These are phyloP conservation scores for Benitochromis conjunctus DNA, from an alignment of 2,113 vertebrate species.

Conservation along the genomic window DNA sequence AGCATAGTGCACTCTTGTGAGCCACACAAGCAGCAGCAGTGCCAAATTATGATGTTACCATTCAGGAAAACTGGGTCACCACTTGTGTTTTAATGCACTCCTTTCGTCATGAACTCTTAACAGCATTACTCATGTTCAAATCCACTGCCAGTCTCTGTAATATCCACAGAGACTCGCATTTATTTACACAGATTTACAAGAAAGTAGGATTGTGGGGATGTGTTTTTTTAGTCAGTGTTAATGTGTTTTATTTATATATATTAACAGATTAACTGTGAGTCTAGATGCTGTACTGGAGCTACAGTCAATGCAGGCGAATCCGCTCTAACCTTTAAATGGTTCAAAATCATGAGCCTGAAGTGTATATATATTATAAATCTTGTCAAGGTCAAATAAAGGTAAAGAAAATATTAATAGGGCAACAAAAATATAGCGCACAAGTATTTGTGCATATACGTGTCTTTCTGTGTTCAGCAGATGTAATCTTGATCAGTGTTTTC, in stretches of 20 bases:
- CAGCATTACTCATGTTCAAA: constrained; percentile 26
- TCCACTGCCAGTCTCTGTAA: constrained; percentile 3
- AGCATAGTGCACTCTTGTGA: background rate
- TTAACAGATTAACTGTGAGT: background rate
- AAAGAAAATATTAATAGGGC: background rate
- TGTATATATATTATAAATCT: background rate
- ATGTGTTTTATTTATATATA: background rate
- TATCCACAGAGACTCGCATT: background rate
- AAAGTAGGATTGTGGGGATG: background rate
- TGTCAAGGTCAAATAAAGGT: background rate
- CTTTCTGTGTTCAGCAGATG: background rate
- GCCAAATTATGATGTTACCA: constrained; percentile 33
- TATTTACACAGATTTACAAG: background rate
- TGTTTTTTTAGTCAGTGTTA: background rate
- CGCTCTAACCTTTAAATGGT: constrained; percentile 42
- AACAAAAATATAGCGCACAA: background rate
- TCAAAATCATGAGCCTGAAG: constrained; percentile 39
- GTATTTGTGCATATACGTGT: background rate
- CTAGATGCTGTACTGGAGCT: background rate
- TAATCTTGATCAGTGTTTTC: background rate
- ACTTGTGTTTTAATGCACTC: constrained; percentile 23
- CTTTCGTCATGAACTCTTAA: constrained; percentile 26
- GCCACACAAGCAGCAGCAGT: constrained; percentile 10
- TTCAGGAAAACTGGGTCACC: constrained; percentile 58
- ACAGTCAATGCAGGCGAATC: background rate